A percentile compares a stretch with the other conserved stretches of the same genome.
These are phyloP conservation scores for Blastobasis adustella DNA, from an alignment of 2,888 invertebrate genomes.

Conservation along the genomic window DNA sequence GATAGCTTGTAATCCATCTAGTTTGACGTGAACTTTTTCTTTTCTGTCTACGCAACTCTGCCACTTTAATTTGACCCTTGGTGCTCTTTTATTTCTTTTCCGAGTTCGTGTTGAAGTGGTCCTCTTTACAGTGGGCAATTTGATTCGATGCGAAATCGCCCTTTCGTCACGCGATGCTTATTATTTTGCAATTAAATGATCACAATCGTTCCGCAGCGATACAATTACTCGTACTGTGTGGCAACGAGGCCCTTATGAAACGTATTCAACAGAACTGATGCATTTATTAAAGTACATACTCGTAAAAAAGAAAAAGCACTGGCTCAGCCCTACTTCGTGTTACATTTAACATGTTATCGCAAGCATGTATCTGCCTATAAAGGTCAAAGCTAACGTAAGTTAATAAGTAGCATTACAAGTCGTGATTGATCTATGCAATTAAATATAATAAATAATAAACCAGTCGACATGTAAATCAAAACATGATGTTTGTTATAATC, in stretches of 20 bases:
- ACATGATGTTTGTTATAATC: too few relatives aligned
- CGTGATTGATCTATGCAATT: too few relatives aligned
- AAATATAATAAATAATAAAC: too few relatives aligned
- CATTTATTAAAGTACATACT: too few relatives aligned
- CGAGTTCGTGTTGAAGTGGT: not conserved
- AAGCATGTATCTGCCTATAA: too few relatives aligned
- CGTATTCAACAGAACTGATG: not conserved
- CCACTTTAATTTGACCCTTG: constrained; percentile 7
- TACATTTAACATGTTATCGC: too few relatives aligned
- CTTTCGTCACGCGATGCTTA: constrained; percentile 37
- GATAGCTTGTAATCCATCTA: constrained; percentile 24
- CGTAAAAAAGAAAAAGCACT: too few relatives aligned
- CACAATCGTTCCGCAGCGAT: constrained; percentile 23
- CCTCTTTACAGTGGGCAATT: constrained; percentile 1
- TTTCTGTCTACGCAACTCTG: constrained; percentile 4
- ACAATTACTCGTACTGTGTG: constrained; percentile 5
- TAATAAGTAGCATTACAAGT: too few relatives aligned
- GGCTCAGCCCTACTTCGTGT: too few relatives aligned
- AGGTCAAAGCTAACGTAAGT: too few relatives aligned
- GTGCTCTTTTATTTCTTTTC: not conserved
- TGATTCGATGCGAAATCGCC: constrained; percentile 24
- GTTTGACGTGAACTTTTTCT: constrained; percentile 26
- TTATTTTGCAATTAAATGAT: constrained; percentile 36
- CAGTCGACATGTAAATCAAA: too few relatives aligned
- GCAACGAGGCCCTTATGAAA: constrained; percentile 5